Evolutionary conservation across 1,140 invertebrate genomes (phyloP), one percentile per base, ranked within the genome.

Genomic region (Platyscapa corneri): DNA sequence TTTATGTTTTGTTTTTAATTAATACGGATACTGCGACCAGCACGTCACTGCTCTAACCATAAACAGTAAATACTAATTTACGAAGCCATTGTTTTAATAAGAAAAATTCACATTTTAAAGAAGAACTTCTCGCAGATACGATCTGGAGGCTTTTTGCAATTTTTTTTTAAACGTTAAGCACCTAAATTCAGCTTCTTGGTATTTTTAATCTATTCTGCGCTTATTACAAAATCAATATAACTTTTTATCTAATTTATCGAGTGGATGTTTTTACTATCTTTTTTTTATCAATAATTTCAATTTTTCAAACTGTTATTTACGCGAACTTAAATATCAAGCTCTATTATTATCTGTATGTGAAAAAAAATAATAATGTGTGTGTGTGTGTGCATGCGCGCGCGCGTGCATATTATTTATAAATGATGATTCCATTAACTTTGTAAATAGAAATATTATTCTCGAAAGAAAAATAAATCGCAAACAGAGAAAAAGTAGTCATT

Each of bases 371-470:
- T n/a, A n/a, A n/a, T n/a, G n/a, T n/a, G n/a, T n/a, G n/a, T n/a
- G n/a, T n/a, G n/a, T n/a, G n/a, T n/a, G n/a, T n/a, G n/a, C n/a
- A n/a, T n/a, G n/a, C n/a, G n/a, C n/a, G n/a, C n/a, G n/a, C n/a
- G n/a, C n/a, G n/a, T n/a, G n/a, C n/a, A n/a, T n/a, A n/a, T n/a
- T n/a, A n/a, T n/a, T n/a, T 67, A 7, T 67, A 32, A 39, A n/a
- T n/a, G n/a, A 72, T 27, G 18, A 72, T 39, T 67, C 16, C 37
- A 6, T 42, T 1, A 42, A 37, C 18, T 39, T 23, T 12, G 70
- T 74, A 74, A 70, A 42, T 74, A 74, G n/a, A 74, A 74, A 74
- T 74, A 74, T 74, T 74, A 74, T 74, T 42, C 23, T n/a, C 23
- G 6, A 67, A 14, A 67, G 3, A 14, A n/a, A 14, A 64, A n/a